Percentiles rank a stretch among this genome's conserved stretches.
phyloP scores from a whole-genome alignment of 2,888 invertebrate species.

The Orgyia antiqua region DNA sequence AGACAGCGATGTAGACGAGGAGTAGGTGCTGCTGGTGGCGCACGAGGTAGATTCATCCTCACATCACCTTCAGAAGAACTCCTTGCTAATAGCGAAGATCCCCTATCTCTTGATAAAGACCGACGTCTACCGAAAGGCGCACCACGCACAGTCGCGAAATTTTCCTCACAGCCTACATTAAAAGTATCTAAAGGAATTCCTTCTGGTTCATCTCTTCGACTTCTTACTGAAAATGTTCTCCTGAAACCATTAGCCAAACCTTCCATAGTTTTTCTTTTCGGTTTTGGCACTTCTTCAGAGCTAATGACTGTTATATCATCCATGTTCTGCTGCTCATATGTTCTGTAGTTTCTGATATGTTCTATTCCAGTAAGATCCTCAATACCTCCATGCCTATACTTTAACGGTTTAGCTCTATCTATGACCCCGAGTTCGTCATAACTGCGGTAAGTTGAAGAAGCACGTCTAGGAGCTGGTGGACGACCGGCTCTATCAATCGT shows the following conservation, averaged over 20 bases:
- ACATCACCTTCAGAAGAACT: conserved; percentile 87
- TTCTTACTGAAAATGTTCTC: conserved; percentile 65
- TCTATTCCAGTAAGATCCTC: conserved; percentile 65
- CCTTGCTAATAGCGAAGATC: conserved; percentile 74
- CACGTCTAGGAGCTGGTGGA: conserved; percentile 63
- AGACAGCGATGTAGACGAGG: conserved; percentile 83
- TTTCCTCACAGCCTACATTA: conserved; percentile 52
- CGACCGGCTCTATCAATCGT: conserved; percentile 66
- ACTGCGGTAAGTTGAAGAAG: conserved; percentile 67
- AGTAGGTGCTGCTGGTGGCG: conserved; percentile 57
- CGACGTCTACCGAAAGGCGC: conserved; percentile 67
- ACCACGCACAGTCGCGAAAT: conserved; percentile 64
- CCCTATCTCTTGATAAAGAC: conserved; percentile 71
- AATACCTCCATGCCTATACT: conserved; percentile 60
- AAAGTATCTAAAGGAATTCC: conserved; percentile 66
- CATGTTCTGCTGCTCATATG: conserved; percentile 49
- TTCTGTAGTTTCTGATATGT: conserved; percentile 40
- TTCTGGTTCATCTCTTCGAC: conserved; percentile 54
- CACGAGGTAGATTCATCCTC: conserved; percentile 53
- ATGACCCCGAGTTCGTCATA: conserved; percentile 66
- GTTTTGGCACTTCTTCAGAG: conserved; percentile 64
- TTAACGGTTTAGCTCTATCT: conserved; percentile 55
- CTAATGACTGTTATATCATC: conserved; percentile 70
- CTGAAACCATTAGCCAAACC: conserved; percentile 64
- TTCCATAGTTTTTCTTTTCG: conserved; percentile 62